Percentiles rank a stretch among this genome's conserved stretches.
Evolutionary conservation across 2,888 invertebrate genomes (phyloP).

Genomic region (Scotopteryx bipunctaria): DNA sequence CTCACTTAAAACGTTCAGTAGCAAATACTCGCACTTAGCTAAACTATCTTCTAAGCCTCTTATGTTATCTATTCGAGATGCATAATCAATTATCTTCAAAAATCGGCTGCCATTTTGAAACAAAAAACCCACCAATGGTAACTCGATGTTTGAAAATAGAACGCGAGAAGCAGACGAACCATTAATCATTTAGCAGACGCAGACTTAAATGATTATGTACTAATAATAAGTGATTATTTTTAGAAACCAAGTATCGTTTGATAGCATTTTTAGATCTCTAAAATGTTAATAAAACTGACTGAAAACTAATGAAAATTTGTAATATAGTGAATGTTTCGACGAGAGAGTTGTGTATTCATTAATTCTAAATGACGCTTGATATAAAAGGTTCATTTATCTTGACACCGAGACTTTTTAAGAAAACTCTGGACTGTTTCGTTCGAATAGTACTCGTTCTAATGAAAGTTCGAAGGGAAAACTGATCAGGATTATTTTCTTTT

Average conservation of each 20-base stretch:
- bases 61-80: slow-evolving; percentile 63
- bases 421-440: too few species aligned
- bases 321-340: slow-evolving; percentile 36
- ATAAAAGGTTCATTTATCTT: slow-evolving; percentile 35
- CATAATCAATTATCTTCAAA: slow-evolving; percentile 75
- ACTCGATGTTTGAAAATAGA: slow-evolving; percentile 67
- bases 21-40: slow-evolving; percentile 64
- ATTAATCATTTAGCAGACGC: slow-evolving; percentile 68
- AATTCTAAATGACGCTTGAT: slow-evolving; percentile 42
- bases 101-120: slow-evolving; percentile 75
- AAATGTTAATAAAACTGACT: slow-evolving; percentile 35
- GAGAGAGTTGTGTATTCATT: slow-evolving; percentile 45
- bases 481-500: slow-evolving; percentile 16
- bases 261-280: slow-evolving; percentile 30
- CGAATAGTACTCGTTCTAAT: not conserved
- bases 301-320: slow-evolving; percentile 38
- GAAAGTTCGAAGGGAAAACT: not conserved
- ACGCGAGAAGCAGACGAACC: slow-evolving; percentile 62
- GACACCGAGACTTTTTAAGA: not conserved
- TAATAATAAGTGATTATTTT: slow-evolving; percentile 33
- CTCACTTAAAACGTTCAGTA: slow-evolving; percentile 61
- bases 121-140: slow-evolving; percentile 68
- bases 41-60: slow-evolving; percentile 53
- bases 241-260: slow-evolving; percentile 23
- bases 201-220: slow-evolving; percentile 47